A percentile compares a stretch with the other conserved stretches of the same genome.
phyloP scores from a whole-genome alignment of 2,113 vertebrate genomes.

The Haemorhous mexicanus region DNA sequence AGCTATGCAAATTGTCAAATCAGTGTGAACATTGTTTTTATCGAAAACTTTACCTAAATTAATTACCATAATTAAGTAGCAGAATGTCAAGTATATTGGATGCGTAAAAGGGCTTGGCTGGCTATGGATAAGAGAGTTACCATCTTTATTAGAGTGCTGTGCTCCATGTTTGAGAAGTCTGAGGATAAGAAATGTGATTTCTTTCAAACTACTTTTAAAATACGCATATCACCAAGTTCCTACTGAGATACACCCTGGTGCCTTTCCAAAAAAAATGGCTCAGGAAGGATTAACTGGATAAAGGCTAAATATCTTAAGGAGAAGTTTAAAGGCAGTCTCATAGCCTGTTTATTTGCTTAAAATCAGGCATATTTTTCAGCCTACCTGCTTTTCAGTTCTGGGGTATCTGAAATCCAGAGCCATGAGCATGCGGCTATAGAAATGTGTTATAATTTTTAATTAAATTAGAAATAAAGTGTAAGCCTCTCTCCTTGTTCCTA shows the following conservation, averaged over 20 bases:
- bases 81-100: slow-evolving; percentile 86
- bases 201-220: slow-evolving; percentile 22
- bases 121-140: slow-evolving; percentile 68
- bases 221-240: background rate
- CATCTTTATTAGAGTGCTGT: slow-evolving; percentile 56
- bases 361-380: slow-evolving; percentile 44
- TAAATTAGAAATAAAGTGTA: slow-evolving; percentile 33
- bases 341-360: slow-evolving; percentile 57
- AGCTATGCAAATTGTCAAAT: slow-evolving; percentile 99
- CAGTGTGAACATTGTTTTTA: slow-evolving; percentile 98
- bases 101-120: slow-evolving; percentile 72
- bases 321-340: slow-evolving; percentile 31
- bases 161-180: slow-evolving; percentile 25
- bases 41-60: slow-evolving; percentile 97
- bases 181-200: slow-evolving; percentile 37
- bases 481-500: slow-evolving; percentile 49
- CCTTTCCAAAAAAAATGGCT: slow-evolving; percentile 36
- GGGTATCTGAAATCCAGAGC: slow-evolving; percentile 63
- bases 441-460: slow-evolving; percentile 33
- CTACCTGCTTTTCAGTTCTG: slow-evolving; percentile 64
- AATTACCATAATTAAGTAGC: slow-evolving; percentile 96
- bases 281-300: slow-evolving; percentile 2
- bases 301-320: slow-evolving; percentile 12
- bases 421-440: slow-evolving; percentile 47
- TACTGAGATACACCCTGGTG: background rate